Base-by-base conservation (phyloP, 2,888 invertebrate species). In the Papilio gigon region DNA sequence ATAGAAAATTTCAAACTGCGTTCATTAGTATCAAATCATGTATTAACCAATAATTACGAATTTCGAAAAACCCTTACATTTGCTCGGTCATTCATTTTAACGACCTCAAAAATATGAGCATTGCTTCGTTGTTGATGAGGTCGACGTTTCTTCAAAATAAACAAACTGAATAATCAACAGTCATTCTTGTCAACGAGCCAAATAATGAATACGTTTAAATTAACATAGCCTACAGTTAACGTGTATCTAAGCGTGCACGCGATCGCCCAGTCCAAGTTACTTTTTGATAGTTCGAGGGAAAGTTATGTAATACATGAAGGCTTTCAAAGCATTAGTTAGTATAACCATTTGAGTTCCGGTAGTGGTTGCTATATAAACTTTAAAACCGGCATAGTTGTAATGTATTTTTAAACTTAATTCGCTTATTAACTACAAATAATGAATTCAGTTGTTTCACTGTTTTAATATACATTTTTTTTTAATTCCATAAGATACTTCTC, bases 11-110 rank as follows among this genome's bases (percentile, higher is more conserved):
- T n/a, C n/a, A n/a, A n/a, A n/a, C n/a, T n/a, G n/a, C n/a, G n/a
- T n/a, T n/a, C n/a, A n/a, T n/a, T n/a, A n/a, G n/a, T n/a, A n/a
- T n/a, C n/a, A n/a, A n/a, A n/a, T n/a, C n/a, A n/a, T n/a, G n/a
- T n/a, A n/a, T n/a, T n/a, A n/a, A n/a, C n/a, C n/a, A n/a, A n/a
- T n/a, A n/a, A n/a, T n/a, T 42, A 42, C 20, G 17, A 2, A 47
- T 50, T 56, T 30, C 8, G 9, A 17, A n/a, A 56, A 17, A 30
- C 30, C 53, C 27, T 30, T 56, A 56, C 3, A 1, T 56, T 27
- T 53, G 53, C 53, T 56, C n/a, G 14, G n/a, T 56, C 53, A 56
- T 56, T 30, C 27, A 56, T 30, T 56, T 56, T 56, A 56, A 56
- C 53, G 53, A 56, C 8, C 12, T 30, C 3, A 56, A 50, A 53